These are phyloP conservation scores for Anseranas semipalmata DNA, from an alignment of 2,113 vertebrate species.

Conservation along the genomic window DNA sequence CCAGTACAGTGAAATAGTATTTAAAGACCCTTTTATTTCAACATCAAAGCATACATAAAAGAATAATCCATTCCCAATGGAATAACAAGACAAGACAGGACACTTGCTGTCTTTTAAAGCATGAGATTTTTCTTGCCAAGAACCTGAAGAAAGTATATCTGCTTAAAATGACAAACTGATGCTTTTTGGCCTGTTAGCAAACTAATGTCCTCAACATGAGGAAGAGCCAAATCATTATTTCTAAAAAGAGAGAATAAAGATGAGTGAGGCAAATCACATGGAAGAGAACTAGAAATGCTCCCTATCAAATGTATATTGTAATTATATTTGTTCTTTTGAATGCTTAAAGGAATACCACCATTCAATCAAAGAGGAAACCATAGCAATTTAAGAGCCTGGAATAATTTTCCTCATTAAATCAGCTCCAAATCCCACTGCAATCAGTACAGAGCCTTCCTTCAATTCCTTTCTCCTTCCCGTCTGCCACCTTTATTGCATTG, in stretches of 20 bases:
- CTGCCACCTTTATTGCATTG: neutral
- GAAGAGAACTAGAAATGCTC: neutral
- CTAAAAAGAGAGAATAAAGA: conserved; percentile 30
- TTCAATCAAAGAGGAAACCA: conserved; percentile 54
- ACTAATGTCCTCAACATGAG: conserved; percentile 39
- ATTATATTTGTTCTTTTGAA: conserved; percentile 49
- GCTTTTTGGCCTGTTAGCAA: conserved; percentile 52
- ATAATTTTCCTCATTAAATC: conserved; percentile 43
- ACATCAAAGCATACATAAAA: conserved; percentile 76
- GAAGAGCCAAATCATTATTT: conserved; percentile 17
- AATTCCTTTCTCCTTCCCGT: neutral
- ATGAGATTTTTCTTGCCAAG: conserved; percentile 1
- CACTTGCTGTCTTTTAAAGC: conserved; percentile 41
- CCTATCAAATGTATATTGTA: neutral
- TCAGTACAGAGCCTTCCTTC: neutral
- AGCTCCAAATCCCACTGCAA: neutral
- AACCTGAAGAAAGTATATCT: conserved; percentile 46
- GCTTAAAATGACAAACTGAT: conserved; percentile 14
- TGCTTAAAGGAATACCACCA: conserved; percentile 50
- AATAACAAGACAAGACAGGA: conserved; percentile 53
- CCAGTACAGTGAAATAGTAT: conserved; percentile 21
- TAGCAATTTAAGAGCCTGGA: neutral
- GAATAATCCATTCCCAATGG: conserved; percentile 44
- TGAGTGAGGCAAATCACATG: conserved; percentile 48
- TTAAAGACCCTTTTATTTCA: conserved; percentile 65